A percentile compares a stretch with the other conserved stretches of the same genome.
Conservation (phyloP, 2,888 invertebrate species). For the Schrankia costaestrigalis region DNA sequence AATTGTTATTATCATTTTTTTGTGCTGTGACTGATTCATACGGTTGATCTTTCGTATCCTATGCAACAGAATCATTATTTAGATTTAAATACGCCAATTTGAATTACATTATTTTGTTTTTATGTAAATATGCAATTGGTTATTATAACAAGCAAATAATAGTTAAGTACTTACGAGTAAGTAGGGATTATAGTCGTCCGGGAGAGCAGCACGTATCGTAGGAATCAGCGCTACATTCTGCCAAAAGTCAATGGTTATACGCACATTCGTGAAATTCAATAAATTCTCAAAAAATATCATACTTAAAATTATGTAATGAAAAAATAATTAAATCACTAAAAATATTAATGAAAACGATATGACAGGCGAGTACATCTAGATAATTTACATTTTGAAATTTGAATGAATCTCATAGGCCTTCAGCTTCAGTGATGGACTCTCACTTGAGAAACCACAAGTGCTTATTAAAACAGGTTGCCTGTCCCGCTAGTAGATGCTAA, state of each 20-base stretch:
- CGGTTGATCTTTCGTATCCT: too few species aligned
- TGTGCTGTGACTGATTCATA: too few species aligned
- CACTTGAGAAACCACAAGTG: not conserved
- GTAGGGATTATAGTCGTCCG: constrained; percentile 29
- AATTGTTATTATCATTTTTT: too few species aligned
- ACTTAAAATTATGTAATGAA: constrained; percentile 47
- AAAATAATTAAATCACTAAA: constrained; percentile 53
- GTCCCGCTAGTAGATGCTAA: too few species aligned
- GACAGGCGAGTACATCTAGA: constrained; percentile 51
- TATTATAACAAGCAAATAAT: too few species aligned
- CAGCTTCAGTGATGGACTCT: not conserved
- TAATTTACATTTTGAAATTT: constrained; percentile 48
- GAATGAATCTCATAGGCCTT: constrained; percentile 52
- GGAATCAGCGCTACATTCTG: constrained; percentile 43
- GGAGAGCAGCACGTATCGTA: constrained; percentile 49
- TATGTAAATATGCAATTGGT: too few species aligned
- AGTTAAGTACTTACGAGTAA: not conserved
- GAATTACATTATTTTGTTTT: too few species aligned
- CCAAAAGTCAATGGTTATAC: constrained; percentile 30
- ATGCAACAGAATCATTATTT: too few species aligned
- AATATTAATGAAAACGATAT: constrained; percentile 39
- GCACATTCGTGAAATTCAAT: constrained; percentile 39
- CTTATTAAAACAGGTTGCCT: too few species aligned
- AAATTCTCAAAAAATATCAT: constrained; percentile 67
- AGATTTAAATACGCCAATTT: too few species aligned